phyloP scores from a whole-genome alignment of 2,797 vertebrate species.

The Brotogeris chrysoptera region DNA sequence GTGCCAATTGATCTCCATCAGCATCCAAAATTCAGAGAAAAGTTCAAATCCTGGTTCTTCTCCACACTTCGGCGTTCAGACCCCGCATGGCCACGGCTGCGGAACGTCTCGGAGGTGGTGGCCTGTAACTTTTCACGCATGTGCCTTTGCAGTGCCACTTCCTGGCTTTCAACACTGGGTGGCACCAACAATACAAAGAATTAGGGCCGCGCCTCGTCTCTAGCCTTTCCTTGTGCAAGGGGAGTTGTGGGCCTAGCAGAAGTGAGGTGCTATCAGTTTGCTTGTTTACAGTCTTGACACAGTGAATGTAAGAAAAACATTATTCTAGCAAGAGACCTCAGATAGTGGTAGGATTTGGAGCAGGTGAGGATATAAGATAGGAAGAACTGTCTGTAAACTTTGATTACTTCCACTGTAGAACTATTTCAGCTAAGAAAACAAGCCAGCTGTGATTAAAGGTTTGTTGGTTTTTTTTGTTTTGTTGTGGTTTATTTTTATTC shows the following conservation, averaged over 20 bases:
- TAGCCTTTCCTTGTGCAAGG: neutral
- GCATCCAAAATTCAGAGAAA: neutral
- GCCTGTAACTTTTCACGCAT: fast-evolving
- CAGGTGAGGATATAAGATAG: neutral
- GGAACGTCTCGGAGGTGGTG: fast-evolving
- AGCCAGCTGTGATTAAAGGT: neutral
- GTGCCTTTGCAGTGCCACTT: neutral
- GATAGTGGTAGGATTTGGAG: neutral
- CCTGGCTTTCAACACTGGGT: slow-evolving; percentile 10
- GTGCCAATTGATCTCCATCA: neutral
- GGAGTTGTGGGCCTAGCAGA: neutral
- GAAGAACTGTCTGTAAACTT: neutral
- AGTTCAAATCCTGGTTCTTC: neutral
- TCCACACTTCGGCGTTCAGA: neutral
- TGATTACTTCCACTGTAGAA: neutral
- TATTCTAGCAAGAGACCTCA: neutral
- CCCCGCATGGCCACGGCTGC: neutral
- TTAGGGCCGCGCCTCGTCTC: neutral
- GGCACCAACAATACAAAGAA: slow-evolving; percentile 56
- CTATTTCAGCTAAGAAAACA: neutral
- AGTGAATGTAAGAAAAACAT: neutral
- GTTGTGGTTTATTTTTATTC: neutral
- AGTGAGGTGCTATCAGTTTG: neutral
- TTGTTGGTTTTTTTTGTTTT: neutral
- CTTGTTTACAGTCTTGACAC: neutral